Percentiles rank a stretch among this genome's conserved stretches.
These are phyloP conservation scores for Gavialis gangeticus DNA, from an alignment of 2,113 vertebrate species.

Conservation along the genomic window DNA sequence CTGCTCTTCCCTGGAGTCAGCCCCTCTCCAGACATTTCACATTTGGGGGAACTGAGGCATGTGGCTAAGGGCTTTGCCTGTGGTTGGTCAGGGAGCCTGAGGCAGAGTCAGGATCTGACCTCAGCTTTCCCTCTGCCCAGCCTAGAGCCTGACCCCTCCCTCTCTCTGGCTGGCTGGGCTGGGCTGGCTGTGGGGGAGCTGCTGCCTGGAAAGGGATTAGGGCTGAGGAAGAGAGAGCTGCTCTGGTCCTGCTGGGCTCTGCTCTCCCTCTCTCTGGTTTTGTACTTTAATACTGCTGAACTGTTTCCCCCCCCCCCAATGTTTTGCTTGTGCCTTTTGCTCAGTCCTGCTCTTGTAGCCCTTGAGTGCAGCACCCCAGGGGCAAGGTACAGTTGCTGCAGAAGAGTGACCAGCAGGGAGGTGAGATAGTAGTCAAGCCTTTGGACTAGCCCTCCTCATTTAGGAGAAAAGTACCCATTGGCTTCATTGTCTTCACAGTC, in stretches of 20 bases:
- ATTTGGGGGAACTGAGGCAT: too few species aligned
- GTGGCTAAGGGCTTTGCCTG: too few species aligned
- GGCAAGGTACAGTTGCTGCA: not conserved
- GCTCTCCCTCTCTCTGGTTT: not conserved
- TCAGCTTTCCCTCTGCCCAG: not conserved
- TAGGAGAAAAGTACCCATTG: not conserved
- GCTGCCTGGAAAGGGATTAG: not conserved
- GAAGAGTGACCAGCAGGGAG: not conserved
- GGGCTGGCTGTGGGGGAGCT: not conserved
- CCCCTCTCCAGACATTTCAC: too few species aligned
- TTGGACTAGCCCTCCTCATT: not conserved
- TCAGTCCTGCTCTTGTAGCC: not conserved
- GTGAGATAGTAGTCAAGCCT: not conserved
- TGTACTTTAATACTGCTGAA: not conserved
- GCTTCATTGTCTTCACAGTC: accelerated
- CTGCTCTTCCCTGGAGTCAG: too few species aligned
- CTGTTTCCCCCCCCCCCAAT: not conserved
- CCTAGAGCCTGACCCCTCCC: not conserved
- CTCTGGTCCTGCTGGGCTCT: not conserved
- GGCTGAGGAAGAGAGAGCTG: not conserved
- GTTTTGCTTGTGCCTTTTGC: not conserved
- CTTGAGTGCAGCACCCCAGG: not conserved
- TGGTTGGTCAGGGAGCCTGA: too few species aligned
- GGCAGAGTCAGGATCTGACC: not conserved
- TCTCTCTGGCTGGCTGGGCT: not conserved